Base-by-base conservation (phyloP, 53 echinoderm and acorn worm genomes). In the Mesocentrotus franciscanus region DNA sequence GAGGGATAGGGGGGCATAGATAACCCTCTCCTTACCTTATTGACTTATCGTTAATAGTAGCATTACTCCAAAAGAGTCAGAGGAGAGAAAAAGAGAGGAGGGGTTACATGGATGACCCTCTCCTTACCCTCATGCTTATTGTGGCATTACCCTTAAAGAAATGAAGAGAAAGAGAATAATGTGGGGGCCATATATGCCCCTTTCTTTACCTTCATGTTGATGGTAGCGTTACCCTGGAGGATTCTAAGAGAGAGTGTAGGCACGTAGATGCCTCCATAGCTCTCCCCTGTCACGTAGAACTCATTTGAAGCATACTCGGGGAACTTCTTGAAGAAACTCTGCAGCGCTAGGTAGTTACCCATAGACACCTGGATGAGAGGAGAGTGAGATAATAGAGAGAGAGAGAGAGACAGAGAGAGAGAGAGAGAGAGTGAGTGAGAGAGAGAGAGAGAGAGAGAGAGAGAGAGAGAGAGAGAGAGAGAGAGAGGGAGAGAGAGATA, bases 241-340 rank as follows among this genome's bases (percentile, higher is more conserved):
- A 97, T 95, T 79, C 95, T 55, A 15, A 96, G 81, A 0, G 98
- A 64, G 90, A 97, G 93, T 20, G 98, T 97, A 17, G 98, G 98
- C 8, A 97, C 98, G 84, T 97, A 97, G 11, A 97, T 93, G n/a
- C 98, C 98, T 11, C 95, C 98, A 60, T 97, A 97, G 71, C 97
- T 97, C 90, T 97, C 97, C 1, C 97, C 96, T n/a, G 97, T 97
- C 34, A 97, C 92, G 92, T 93, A 97, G 96, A 97, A 97, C 1
- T 95, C 89, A 58, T 96, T 97, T 75, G 70, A 71, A 59, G 95
- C 85, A 78, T 96, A 93, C 92, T 95, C 91, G 0, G 97, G 97
- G 56, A 97, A 97, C 87, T 96, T 97, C 66, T 59, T 70, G 94
- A 97, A 97, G 95, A 97, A 97, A 64, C 92, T 95, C 84, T 95